Percentiles rank a stretch among this genome's conserved stretches.
Conservation (phyloP, 1,140 invertebrate species). For the Bactericera cockerelli region DNA sequence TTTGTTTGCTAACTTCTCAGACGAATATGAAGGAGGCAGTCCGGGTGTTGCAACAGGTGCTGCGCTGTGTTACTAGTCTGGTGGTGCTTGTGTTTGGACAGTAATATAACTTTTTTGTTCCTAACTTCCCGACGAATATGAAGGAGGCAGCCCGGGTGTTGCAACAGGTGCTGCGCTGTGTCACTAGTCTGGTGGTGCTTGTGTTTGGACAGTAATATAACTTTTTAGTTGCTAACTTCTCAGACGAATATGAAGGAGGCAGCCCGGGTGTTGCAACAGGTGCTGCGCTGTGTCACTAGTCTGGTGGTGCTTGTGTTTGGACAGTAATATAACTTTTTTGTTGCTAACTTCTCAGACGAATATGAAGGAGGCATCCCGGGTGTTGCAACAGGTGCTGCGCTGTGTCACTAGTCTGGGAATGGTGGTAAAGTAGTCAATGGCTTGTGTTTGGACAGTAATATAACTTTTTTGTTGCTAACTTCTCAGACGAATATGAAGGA, state of each 20-base stretch:
- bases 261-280: constrained; percentile 55
- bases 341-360: constrained; percentile 38
- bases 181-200: constrained; percentile 67
- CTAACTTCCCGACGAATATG: constrained; percentile 43
- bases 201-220: too few species aligned
- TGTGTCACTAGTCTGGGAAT: too few species aligned
- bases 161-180: constrained; percentile 57
- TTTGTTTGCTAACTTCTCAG: too few species aligned
- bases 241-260: constrained; percentile 58
- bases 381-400: constrained; percentile 66
- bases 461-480: constrained; percentile 1
- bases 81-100: too few species aligned
- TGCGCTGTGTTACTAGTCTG: too few species aligned
- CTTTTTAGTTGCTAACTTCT: constrained; percentile 20
- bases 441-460: neutral
- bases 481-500: constrained; percentile 53
- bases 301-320: constrained; percentile 34
- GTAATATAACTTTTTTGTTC: neutral
- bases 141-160: constrained; percentile 63
- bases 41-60: too few species aligned
- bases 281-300: constrained; percentile 64
- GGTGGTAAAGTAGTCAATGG: too few species aligned
- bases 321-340: too few species aligned
- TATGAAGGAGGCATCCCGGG: constrained; percentile 55
- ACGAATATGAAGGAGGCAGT: too few species aligned